These are phyloP conservation scores for Zygogramma bicolorata DNA, from an alignment of 2,888 invertebrate species.

Conservation along the genomic window DNA sequence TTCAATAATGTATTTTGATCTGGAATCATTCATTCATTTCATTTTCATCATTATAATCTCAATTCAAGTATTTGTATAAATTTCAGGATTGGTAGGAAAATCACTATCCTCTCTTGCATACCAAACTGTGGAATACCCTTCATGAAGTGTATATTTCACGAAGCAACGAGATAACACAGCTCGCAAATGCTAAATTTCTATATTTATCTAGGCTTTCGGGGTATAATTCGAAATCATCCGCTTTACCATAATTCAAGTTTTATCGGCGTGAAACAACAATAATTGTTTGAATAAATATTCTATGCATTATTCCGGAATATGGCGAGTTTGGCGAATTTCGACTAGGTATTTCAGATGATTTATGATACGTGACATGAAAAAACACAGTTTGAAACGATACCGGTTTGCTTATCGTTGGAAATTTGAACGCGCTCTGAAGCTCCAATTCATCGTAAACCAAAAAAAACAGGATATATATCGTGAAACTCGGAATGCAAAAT, in stretches of 20 bases:
- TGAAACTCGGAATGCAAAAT: not conserved
- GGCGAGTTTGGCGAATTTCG: conserved; percentile 6
- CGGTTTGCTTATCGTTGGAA: not conserved
- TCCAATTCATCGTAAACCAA: not conserved
- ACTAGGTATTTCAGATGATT: conserved; percentile 12
- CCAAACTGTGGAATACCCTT: not conserved
- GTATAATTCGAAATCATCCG: conserved; percentile 37
- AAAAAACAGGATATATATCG: not conserved
- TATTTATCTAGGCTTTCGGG: conserved; percentile 36
- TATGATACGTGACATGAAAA: conserved; percentile 1
- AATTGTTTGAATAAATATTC: conserved; percentile 38
- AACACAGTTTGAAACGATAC: not conserved
- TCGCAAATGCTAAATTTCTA: conserved; percentile 43
- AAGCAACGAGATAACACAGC: conserved; percentile 1
- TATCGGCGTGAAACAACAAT: conserved; percentile 37
- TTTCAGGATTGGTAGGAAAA: no score
- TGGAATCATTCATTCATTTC: no score
- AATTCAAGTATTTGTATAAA: no score
- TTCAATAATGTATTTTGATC: no score
- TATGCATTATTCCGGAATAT: conserved; percentile 11
- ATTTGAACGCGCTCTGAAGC: not conserved
- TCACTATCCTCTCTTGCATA: not conserved
- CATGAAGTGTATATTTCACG: not conserved
- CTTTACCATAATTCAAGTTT: conserved; percentile 40
- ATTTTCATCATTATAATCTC: no score